Conservation (phyloP, 2,888 invertebrate species). For the Heliconius erato region DNA sequence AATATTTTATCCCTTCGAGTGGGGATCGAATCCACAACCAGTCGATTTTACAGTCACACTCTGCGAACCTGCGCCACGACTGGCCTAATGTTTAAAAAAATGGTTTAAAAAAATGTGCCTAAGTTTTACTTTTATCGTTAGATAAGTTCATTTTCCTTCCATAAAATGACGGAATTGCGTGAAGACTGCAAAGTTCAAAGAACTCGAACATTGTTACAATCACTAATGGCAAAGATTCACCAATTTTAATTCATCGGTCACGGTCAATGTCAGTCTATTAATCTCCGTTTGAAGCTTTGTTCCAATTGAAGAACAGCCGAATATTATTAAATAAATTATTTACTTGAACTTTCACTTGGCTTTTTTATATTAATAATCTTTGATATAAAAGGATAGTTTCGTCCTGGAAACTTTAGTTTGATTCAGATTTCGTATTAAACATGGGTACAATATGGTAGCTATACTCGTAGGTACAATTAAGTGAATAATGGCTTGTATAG, state of each 20-base stretch:
- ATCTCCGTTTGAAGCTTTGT: not conserved
- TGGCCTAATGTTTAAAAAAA: no score
- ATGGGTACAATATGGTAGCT: not conserved
- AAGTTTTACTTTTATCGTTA: not conserved
- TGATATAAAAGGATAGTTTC: not conserved
- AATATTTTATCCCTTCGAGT: no score
- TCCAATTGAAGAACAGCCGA: not conserved
- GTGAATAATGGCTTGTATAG: no score
- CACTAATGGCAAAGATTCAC: not conserved
- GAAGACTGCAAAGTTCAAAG: not conserved
- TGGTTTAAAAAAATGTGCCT: no score
- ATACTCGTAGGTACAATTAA: not conserved
- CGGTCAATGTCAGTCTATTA: slow-evolving; percentile 12
- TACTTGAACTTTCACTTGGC: no score
- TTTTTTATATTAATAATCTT: not conserved
- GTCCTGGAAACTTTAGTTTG: not conserved
- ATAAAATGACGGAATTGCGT: not conserved
- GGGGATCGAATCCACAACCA: no score
- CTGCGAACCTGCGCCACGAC: no score
- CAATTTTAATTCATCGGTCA: slow-evolving; percentile 4
- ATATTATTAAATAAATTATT: not conserved
- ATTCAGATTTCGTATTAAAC: not conserved
- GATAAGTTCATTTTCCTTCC: not conserved
- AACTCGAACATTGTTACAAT: not conserved
- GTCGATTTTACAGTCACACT: no score